Conservation (phyloP, 1,140 invertebrate genomes). For the Atta texana region DNA sequence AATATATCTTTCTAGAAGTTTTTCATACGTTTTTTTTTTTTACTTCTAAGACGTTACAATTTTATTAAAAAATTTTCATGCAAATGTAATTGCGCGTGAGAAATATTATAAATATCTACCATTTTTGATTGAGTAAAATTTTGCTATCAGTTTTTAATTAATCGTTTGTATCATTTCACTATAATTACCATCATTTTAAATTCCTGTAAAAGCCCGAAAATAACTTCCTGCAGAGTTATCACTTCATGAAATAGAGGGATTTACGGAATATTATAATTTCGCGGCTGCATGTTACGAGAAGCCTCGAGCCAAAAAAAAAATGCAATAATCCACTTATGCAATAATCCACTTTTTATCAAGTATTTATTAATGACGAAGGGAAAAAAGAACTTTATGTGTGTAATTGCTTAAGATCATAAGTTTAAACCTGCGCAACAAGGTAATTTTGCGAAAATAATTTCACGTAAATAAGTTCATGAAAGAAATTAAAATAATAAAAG, state of each 20-base stretch:
- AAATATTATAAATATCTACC: too few species aligned
- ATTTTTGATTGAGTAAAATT: not conserved
- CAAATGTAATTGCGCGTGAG: not conserved
- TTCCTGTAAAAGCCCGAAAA: not conserved
- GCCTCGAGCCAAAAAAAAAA: not conserved
- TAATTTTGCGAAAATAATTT: not conserved
- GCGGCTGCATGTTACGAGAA: not conserved
- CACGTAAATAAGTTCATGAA: slow-evolving; percentile 7
- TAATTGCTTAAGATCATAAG: not conserved
- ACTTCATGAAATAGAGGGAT: not conserved
- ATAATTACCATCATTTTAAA: not conserved
- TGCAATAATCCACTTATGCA: not conserved
- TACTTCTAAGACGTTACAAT: not conserved
- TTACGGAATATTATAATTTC: not conserved
- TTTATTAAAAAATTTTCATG: not conserved
- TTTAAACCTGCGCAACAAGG: not conserved
- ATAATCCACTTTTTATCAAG: not conserved
- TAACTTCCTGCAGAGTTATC: not conserved
- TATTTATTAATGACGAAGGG: not conserved
- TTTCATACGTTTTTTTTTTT: not conserved
- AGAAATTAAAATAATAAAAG: not conserved
- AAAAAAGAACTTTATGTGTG: not conserved
- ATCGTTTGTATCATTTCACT: not conserved
- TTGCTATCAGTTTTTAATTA: not conserved
- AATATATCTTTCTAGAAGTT: not conserved